phyloP scores from a whole-genome alignment of 2,888 invertebrate species.

The Drosophila heteroneura region DNA sequence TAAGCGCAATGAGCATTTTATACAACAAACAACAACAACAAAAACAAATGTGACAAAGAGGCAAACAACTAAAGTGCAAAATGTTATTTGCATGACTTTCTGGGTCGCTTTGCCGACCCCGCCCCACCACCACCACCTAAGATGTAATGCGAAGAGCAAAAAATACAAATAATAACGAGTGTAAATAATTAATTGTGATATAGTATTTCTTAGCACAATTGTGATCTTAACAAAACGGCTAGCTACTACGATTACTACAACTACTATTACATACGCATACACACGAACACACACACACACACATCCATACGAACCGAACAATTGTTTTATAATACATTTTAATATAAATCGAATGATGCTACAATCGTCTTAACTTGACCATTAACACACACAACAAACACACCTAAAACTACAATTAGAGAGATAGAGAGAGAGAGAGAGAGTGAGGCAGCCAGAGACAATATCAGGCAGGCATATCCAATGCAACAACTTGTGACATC shows the following conservation, averaged over 20 bases:
- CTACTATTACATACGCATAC: conserved; percentile 55
- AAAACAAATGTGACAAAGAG: conserved; percentile 33
- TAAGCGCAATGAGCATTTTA: conserved; percentile 38
- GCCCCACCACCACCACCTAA: conserved; percentile 62
- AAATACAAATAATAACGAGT: conserved; percentile 66
- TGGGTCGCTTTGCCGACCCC: conserved; percentile 53
- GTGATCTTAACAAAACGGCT: conserved; percentile 77
- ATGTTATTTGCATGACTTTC: conserved; percentile 44
- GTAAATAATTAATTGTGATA: conserved; percentile 80
- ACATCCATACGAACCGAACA: conserved; percentile 26
- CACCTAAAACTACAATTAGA: conserved; percentile 28
- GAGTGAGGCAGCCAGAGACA: conserved; percentile 21
- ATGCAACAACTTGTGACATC: conserved; percentile 42
- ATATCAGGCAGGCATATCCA: conserved; percentile 58
- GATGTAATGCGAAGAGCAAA: conserved; percentile 55
- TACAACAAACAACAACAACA: conserved; percentile 26
- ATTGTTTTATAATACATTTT: conserved; percentile 61
- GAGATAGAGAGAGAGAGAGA: neutral
- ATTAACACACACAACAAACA: conserved; percentile 26
- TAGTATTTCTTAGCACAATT: conserved; percentile 81
- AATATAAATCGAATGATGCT: conserved; percentile 42
- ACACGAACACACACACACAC: conserved; percentile 19
- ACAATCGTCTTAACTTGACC: conserved; percentile 29
- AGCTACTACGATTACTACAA: conserved; percentile 69
- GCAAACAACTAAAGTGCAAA: conserved; percentile 49